phyloP scores from a whole-genome alignment of 2,797 vertebrate species.

The Paratrypauchen microcephalus region DNA sequence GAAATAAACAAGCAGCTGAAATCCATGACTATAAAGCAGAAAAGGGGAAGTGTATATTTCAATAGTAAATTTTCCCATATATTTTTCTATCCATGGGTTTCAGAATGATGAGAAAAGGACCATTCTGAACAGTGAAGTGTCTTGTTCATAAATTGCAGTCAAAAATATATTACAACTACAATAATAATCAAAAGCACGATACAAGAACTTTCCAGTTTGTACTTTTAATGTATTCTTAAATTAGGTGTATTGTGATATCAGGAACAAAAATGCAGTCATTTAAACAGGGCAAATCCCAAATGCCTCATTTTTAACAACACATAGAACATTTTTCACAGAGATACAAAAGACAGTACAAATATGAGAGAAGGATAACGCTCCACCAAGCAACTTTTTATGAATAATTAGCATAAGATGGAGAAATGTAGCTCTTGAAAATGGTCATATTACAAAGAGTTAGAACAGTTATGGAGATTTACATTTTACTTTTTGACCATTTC shows the following conservation, averaged over 20 bases:
- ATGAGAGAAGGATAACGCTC: slow-evolving; percentile 23
- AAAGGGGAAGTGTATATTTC: too few relatives aligned
- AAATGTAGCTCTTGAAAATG: too few relatives aligned
- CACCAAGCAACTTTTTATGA: slow-evolving; percentile 17
- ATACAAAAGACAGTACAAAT: slow-evolving; percentile 4
- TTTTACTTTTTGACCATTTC: too few relatives aligned
- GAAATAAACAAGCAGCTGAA: too few relatives aligned
- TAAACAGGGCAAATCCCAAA: slow-evolving; percentile 12
- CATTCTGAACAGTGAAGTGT: too few relatives aligned
- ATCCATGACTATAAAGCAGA: too few relatives aligned
- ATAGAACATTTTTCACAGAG: not conserved
- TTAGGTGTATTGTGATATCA: slow-evolving; percentile 9
- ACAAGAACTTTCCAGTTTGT: not conserved
- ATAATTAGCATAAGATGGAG: not conserved
- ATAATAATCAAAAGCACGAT: not conserved
- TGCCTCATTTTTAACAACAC: slow-evolving; percentile 5
- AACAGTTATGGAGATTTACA: not conserved
- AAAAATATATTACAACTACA: too few relatives aligned
- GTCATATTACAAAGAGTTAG: not conserved
- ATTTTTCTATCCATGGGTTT: too few relatives aligned
- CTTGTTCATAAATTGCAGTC: too few relatives aligned
- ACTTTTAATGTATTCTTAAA: slow-evolving; percentile 6
- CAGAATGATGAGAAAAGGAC: too few relatives aligned
- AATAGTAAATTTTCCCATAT: too few relatives aligned
- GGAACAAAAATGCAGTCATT: slow-evolving; percentile 29